Evolutionary conservation across 2,797 vertebrate genomes (phyloP).

Genomic region (Alauda arvensis): DNA sequence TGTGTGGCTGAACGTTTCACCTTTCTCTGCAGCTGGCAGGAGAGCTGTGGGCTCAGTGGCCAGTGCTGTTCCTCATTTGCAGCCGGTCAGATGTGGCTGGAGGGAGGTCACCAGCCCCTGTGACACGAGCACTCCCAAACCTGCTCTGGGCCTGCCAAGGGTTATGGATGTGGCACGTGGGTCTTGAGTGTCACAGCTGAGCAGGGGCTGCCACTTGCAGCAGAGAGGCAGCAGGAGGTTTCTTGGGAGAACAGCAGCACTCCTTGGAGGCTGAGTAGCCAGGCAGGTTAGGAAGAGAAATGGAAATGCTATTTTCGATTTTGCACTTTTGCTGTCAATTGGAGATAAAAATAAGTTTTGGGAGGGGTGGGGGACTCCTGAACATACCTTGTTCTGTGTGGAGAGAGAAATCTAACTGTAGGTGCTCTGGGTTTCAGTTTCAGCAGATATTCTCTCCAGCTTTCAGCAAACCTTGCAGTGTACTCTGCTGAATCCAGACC

Average conservation of each 20-base stretch:
- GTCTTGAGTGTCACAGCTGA: background rate
- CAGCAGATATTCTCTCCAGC: constrained; percentile 72
- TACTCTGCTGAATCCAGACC: constrained; percentile 81
- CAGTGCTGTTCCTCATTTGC: background rate
- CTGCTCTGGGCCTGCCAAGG: background rate
- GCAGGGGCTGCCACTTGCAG: background rate
- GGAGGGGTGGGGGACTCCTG: background rate
- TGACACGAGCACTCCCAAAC: background rate
- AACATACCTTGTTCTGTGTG: background rate
- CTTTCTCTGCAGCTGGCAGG: background rate
- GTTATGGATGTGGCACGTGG: fast-evolving
- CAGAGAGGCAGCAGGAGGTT: background rate
- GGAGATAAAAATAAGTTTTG: background rate
- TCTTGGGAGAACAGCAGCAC: background rate
- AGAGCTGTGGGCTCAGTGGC: background rate
- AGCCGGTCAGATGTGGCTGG: background rate
- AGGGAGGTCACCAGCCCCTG: background rate
- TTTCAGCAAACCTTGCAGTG: constrained; percentile 84
- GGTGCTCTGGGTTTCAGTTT: constrained; percentile 71
- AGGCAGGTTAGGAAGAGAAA: background rate
- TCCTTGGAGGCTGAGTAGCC: background rate
- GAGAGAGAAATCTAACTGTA: constrained; percentile 47
- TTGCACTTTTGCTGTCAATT: background rate
- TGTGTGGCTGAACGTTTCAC: background rate
- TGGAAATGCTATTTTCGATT: background rate